These are phyloP conservation scores for Cantharis flavilabris DNA, from an alignment of 2,888 invertebrate genomes.

Conservation along the genomic window DNA sequence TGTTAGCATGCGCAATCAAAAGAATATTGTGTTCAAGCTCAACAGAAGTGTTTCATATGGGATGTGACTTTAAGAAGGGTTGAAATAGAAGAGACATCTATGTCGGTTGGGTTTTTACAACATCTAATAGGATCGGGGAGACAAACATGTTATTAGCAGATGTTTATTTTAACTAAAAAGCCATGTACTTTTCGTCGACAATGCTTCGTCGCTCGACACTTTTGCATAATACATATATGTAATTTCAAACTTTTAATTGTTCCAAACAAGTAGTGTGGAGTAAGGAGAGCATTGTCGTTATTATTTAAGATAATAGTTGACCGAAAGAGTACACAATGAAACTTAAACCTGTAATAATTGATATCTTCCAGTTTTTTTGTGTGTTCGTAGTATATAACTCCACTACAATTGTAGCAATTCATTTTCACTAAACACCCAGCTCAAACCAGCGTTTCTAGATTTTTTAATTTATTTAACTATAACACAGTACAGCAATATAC, in stretches of 20 bases:
- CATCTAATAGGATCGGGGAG: conserved; percentile 25
- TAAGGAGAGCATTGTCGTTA: background rate
- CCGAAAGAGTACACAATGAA: conserved; percentile 8
- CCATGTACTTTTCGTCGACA: conserved; percentile 15
- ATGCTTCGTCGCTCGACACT: background rate
- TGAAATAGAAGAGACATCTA: conserved; percentile 40
- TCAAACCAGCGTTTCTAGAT: conserved; percentile 56
- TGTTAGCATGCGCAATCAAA: conserved; percentile 51
- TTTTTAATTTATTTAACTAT: conserved; percentile 31
- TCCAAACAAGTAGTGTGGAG: background rate
- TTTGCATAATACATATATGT: background rate
- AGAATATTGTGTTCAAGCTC: conserved; percentile 53
- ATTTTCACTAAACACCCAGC: conserved; percentile 55
- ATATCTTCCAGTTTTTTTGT: conserved; percentile 19
- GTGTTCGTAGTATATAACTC: conserved; percentile 14
- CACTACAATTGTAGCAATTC: conserved; percentile 29
- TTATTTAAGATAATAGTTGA: background rate
- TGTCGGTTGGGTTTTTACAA: conserved; percentile 28
- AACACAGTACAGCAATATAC: conserved; percentile 46
- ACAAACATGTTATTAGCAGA: conserved; percentile 35
- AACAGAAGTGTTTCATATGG: conserved; percentile 38
- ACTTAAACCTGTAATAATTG: conserved; percentile 16
- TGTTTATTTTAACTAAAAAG: conserved; percentile 27
- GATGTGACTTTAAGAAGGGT: conserved; percentile 28
- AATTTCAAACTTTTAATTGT: background rate